Percentiles rank a stretch among this genome's conserved stretches.
These are phyloP conservation scores for Agriopis aurantiaria DNA, from an alignment of 2,888 invertebrate species.

Conservation along the genomic window DNA sequence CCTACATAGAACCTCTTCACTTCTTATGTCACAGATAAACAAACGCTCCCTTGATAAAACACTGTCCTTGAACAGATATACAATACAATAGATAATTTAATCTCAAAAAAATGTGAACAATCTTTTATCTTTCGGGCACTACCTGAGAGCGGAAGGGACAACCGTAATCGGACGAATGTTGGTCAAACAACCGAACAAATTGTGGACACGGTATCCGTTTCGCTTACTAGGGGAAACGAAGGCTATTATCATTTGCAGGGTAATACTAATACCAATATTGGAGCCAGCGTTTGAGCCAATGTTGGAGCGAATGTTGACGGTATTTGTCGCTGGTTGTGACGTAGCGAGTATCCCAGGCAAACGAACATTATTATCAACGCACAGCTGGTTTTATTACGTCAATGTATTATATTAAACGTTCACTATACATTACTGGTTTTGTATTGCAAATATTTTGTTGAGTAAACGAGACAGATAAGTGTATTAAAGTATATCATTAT, in stretches of 20 bases:
- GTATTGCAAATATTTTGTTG: not conserved
- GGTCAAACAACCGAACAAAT: constrained; percentile 49
- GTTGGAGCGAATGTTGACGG: constrained; percentile 50
- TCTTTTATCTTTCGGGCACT: constrained; percentile 45
- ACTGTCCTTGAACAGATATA: constrained; percentile 31
- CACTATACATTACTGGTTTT: constrained; percentile 50
- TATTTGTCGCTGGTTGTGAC: constrained; percentile 62
- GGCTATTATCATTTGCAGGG: constrained; percentile 27
- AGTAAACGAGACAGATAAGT: constrained; percentile 15
- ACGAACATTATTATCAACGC: constrained; percentile 77
- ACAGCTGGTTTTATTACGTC: constrained; percentile 66
- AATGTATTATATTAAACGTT: constrained; percentile 17
- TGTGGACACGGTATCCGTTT: constrained; percentile 32
- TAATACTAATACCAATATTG: constrained; percentile 19
- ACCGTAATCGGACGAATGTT: constrained; percentile 52
- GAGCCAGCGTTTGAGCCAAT: constrained; percentile 37
- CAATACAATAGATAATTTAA: constrained; percentile 41
- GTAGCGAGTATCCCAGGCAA: constrained; percentile 70
- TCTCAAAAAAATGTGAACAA: constrained; percentile 36
- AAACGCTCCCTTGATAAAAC: constrained; percentile 24
- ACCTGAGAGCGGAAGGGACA: constrained; percentile 55
- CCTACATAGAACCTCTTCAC: constrained; percentile 11
- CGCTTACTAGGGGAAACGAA: constrained; percentile 24
- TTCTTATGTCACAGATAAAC: constrained; percentile 22
- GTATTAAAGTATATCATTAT: constrained; percentile 2